Conservation (phyloP, 1,140 invertebrate genomes). For the Philaenus spumarius region DNA sequence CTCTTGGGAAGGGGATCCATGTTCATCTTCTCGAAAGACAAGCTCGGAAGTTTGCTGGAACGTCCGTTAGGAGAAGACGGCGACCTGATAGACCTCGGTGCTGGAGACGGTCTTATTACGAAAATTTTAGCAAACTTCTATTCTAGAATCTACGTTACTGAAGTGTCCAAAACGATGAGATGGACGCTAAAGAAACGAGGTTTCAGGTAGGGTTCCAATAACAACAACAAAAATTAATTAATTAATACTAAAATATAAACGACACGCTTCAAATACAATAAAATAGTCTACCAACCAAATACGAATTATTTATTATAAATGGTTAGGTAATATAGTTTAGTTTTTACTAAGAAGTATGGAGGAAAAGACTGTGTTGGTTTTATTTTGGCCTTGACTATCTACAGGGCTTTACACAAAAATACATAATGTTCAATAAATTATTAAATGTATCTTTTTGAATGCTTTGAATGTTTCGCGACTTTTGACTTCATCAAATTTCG, state of each 20-base stretch:
- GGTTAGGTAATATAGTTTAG: too few relatives aligned
- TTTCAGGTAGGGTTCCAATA: conserved; percentile 50
- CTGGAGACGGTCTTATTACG: conserved; percentile 87
- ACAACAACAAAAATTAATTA: background rate
- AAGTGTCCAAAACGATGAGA: conserved; percentile 78
- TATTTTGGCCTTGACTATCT: too few relatives aligned
- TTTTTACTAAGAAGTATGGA: too few relatives aligned
- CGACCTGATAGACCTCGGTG: conserved; percentile 75
- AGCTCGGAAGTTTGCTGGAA: conserved; percentile 55
- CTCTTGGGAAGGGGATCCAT: conserved; percentile 81
- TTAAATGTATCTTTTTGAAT: too few relatives aligned
- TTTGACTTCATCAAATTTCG: too few relatives aligned
- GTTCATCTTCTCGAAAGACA: conserved; percentile 79
- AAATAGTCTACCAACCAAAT: too few relatives aligned
- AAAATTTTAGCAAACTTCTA: conserved; percentile 60
- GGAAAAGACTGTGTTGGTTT: too few relatives aligned
- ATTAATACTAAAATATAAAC: background rate
- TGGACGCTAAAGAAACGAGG: conserved; percentile 61
- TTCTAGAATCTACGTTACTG: conserved; percentile 68
- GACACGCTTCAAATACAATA: background rate
- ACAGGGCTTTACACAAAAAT: too few relatives aligned
- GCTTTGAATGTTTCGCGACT: too few relatives aligned
- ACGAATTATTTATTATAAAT: too few relatives aligned
- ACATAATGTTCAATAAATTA: too few relatives aligned
- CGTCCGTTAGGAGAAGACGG: conserved; percentile 45